Evolutionary conservation across 2,888 invertebrate species (phyloP).

Genomic region (Diadegma fenestrale): DNA sequence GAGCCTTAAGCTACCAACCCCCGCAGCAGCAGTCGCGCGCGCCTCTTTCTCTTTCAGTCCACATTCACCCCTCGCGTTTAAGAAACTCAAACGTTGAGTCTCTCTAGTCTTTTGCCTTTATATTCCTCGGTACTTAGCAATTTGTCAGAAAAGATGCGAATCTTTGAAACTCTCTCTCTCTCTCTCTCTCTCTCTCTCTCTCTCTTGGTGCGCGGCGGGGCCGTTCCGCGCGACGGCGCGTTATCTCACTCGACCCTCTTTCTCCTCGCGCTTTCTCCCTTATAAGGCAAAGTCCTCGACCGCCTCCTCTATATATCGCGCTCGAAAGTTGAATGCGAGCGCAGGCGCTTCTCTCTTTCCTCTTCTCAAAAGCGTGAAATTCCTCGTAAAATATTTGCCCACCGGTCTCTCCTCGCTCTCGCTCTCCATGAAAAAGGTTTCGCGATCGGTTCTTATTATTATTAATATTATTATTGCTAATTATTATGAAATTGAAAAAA

Average conservation of each 20-base stretch:
- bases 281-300: slow-evolving; percentile 24
- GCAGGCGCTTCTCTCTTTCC: neutral
- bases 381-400: slow-evolving; percentile 65
- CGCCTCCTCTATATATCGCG: too few relatives aligned
- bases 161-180: slow-evolving; percentile 64
- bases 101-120: slow-evolving; percentile 45
- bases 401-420: slow-evolving; percentile 19
- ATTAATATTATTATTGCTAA: too few relatives aligned
- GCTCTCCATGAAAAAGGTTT: too few relatives aligned
- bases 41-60: slow-evolving; percentile 4
- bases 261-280: too few relatives aligned
- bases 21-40: too few relatives aligned
- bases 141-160: slow-evolving; percentile 79
- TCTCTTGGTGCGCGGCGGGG: too few relatives aligned
- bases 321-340: slow-evolving; percentile 26
- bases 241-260: too few relatives aligned
- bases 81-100: slow-evolving; percentile 8
- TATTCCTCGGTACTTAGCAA: slow-evolving; percentile 73
- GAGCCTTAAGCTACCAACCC: slow-evolving; percentile 1
- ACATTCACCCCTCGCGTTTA: neutral
- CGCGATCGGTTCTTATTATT: too few relatives aligned
- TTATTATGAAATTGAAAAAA: too few relatives aligned
- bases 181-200: too few relatives aligned
- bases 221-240: too few relatives aligned
- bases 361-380: slow-evolving; percentile 53